Base-by-base conservation (phyloP, 2,888 invertebrate species). In the Drosophila lacicola region DNA sequence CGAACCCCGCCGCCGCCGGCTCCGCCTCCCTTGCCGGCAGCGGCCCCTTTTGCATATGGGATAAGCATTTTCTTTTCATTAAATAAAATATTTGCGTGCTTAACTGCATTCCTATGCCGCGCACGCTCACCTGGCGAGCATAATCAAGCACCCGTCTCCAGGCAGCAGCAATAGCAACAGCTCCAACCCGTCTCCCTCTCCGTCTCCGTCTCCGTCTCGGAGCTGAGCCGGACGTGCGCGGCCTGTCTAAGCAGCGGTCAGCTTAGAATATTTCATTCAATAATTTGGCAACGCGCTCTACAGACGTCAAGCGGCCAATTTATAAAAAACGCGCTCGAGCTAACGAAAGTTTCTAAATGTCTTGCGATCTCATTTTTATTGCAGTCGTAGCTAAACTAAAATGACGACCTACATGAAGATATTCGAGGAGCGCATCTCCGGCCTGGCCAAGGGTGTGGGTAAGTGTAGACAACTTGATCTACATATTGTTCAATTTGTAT, bases 341-440 rank as follows among this genome's bases (percentile, higher is more conserved):
- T 17, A 47, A 41, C 41, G 36, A 70, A 66, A 74, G 49, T 82
- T 82, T 80, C 80, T 85, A 85, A 78, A 78, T 70, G 57, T 37
- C 54, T 63, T 49, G 58, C 19, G 44, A n/a, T 56, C 47, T 69
- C 41, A 67, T 34, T 70, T 34, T 66, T 33, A 46, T 76, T 76
- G 53, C 76, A 76, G 76, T 69, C 62, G 41, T 60, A 71, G 46
- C 50, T 37, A 41, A 51, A 36, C 39, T 50, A 63, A 49, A 44
- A 91, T 91, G 91, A 81, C 91, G 74, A 87, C 90, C 61, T 89
- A 91, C 49, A 91, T 91, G 58, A 89, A 90, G 68, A 87, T 91
- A 77, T 83, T 91, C 49, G 91, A 91, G 65, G 91, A 91, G 54
- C 88, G 90, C 63, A 90, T 91, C 75, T 88, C 91, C 25, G 90